phyloP scores from a whole-genome alignment of 2,797 vertebrate genomes.

The Liparis tanakae region DNA sequence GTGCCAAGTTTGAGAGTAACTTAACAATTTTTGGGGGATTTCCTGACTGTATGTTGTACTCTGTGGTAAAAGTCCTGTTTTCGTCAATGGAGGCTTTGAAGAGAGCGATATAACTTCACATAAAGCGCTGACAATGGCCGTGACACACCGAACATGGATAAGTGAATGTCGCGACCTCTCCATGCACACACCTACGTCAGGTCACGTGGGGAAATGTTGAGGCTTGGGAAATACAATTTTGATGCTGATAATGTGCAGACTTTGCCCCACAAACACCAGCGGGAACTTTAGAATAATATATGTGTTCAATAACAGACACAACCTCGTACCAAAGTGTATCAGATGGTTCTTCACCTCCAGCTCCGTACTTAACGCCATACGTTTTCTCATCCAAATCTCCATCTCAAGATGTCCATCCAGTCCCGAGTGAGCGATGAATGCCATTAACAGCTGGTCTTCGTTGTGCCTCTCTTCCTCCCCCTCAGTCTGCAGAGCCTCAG shows the following conservation, averaged over 20 bases:
- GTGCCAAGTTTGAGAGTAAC: too few species aligned
- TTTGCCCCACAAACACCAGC: not conserved
- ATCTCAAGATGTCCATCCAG: not conserved
- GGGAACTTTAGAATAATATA: not conserved
- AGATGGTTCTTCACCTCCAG: not conserved
- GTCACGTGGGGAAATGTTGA: not conserved
- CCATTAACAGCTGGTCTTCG: slow-evolving; percentile 4
- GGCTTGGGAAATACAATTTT: not conserved
- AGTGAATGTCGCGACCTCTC: not conserved
- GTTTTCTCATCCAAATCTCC: not conserved
- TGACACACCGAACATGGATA: too few species aligned
- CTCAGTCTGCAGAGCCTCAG: slow-evolving; percentile 44
- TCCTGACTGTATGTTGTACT: too few species aligned
- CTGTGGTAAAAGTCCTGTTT: too few species aligned
- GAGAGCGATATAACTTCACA: too few species aligned
- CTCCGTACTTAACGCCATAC: too few species aligned
- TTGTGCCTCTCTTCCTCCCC: slow-evolving; percentile 5
- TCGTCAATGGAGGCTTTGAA: too few species aligned
- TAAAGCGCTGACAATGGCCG: too few species aligned
- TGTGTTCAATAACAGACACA: not conserved
- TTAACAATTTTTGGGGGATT: too few species aligned
- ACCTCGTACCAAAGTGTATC: not conserved
- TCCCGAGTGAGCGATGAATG: not conserved
- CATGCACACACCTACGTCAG: not conserved
- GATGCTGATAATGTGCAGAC: not conserved